These are phyloP conservation scores for Lepidotrigona ventralis DNA, from an alignment of 1,140 invertebrate genomes.

Conservation along the genomic window DNA sequence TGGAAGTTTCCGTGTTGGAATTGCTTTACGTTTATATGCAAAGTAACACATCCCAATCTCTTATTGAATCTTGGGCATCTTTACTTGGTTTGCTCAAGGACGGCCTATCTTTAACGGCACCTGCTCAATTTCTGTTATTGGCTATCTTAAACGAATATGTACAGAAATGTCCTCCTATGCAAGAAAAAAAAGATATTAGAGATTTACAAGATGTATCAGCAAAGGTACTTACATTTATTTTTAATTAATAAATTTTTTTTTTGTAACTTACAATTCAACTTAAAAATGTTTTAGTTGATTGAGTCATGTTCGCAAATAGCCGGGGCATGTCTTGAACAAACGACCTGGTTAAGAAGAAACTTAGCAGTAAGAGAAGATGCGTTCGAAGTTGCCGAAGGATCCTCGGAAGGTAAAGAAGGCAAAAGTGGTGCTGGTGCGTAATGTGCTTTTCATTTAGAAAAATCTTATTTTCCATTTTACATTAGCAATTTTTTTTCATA, in stretches of 20 bases:
- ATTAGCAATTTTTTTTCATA: background rate
- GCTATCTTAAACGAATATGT: slow-evolving; percentile 93
- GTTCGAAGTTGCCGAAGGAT: slow-evolving; percentile 78
- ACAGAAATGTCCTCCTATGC: slow-evolving; percentile 87
- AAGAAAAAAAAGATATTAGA: slow-evolving; percentile 91
- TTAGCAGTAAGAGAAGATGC: slow-evolving; percentile 91
- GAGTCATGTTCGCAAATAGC: slow-evolving; percentile 93
- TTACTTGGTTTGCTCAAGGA: slow-evolving; percentile 90
- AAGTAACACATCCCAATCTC: slow-evolving; percentile 83
- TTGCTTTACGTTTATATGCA: slow-evolving; percentile 88
- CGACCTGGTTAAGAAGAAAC: slow-evolving; percentile 94
- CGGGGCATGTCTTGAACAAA: slow-evolving; percentile 93
- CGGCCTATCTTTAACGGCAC: slow-evolving; percentile 85
- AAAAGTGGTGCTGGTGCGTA: slow-evolving; percentile 78
- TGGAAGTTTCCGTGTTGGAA: slow-evolving; percentile 84
- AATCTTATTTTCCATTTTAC: slow-evolving; percentile 1
- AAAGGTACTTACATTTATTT: slow-evolving; percentile 77
- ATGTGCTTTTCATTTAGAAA: slow-evolving; percentile 49
- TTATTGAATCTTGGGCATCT: slow-evolving; percentile 90
- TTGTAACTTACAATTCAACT: slow-evolving; percentile 11
- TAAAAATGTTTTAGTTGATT: slow-evolving; percentile 82
- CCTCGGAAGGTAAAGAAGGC: slow-evolving; percentile 77
- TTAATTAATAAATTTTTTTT: background rate
- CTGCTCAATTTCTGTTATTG: slow-evolving; percentile 90
- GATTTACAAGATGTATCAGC: slow-evolving; percentile 90